These are phyloP conservation scores for Prunella himalayana DNA, from an alignment of 2,113 vertebrate species.

Conservation along the genomic window DNA sequence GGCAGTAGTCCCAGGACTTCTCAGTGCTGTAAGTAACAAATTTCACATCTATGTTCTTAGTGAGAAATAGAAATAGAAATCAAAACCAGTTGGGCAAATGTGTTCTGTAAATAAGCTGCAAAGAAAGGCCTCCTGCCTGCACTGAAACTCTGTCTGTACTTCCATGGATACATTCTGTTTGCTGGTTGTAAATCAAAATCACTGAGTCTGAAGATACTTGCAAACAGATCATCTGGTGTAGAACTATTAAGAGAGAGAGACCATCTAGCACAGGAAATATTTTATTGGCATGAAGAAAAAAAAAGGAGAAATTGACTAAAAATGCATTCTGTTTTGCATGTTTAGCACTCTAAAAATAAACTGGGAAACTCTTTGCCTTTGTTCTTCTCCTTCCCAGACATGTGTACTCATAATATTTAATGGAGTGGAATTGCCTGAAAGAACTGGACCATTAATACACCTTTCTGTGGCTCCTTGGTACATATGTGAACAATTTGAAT, in stretches of 20 bases:
- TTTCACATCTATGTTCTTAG: not conserved
- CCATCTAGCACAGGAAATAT: not conserved
- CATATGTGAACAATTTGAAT: constrained; percentile 70
- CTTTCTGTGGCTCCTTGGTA: constrained; percentile 39
- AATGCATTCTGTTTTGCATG: not conserved
- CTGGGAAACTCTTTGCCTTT: not conserved
- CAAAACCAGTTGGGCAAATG: not conserved
- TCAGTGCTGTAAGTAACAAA: not conserved
- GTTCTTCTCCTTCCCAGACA: not conserved
- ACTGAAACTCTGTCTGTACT: not conserved
- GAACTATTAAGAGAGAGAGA: not conserved
- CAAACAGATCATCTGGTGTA: not conserved
- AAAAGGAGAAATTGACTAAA: not conserved
- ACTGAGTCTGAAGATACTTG: not conserved
- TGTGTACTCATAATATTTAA: constrained; percentile 55
- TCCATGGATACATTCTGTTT: not conserved
- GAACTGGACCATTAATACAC: constrained; percentile 24
- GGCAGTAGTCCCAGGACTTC: not conserved
- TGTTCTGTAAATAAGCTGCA: not conserved
- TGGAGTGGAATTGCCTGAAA: constrained; percentile 54
- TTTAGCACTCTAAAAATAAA: constrained; percentile 36
- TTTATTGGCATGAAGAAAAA: not conserved
- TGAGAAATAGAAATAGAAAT: constrained; percentile 6
- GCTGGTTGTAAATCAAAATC: constrained; percentile 1
- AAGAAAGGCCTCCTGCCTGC: not conserved